A percentile compares a stretch with the other conserved stretches of the same genome.
Evolutionary conservation across 1,140 invertebrate species (phyloP).

Genomic region (Argopecten irradians): DNA sequence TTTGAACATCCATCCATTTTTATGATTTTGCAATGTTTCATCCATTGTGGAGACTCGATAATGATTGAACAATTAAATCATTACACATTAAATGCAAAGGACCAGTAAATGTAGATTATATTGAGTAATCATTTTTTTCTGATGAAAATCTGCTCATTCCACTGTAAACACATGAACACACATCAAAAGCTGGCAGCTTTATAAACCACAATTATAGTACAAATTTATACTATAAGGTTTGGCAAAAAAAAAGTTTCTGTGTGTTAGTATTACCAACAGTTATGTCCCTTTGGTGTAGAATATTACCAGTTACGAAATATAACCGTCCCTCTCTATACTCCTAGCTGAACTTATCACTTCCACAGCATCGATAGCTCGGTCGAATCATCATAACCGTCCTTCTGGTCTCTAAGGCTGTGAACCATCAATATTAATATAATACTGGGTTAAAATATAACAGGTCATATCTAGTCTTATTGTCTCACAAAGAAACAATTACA

Average conservation of each 20-base stretch:
- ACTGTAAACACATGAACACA: not conserved
- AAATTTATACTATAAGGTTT: not conserved
- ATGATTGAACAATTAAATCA: not conserved
- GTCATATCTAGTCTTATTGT: not conserved
- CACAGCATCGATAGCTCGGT: not conserved
- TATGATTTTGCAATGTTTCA: not conserved
- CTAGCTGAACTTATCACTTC: not conserved
- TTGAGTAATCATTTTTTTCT: not conserved
- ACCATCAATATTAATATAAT: not conserved
- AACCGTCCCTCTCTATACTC: not conserved
- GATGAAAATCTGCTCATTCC: not conserved
- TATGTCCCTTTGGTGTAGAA: not conserved
- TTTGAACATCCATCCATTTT: not conserved
- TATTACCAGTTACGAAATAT: not conserved
- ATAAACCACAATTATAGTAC: not conserved
- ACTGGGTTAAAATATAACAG: not conserved
- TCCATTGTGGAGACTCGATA: not conserved
- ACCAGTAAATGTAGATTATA: not conserved
- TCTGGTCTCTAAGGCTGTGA: not conserved
- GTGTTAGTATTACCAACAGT: not conserved
- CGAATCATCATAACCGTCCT: not conserved
- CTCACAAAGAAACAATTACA: not conserved
- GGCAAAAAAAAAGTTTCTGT: not conserved
- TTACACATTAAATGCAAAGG: not conserved
- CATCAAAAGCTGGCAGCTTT: slow-evolving; percentile 9